Percentiles rank a stretch among this genome's conserved stretches.
Evolutionary conservation across 2,797 vertebrate genomes (phyloP).

Genomic region (Sebastolobus altivelis): DNA sequence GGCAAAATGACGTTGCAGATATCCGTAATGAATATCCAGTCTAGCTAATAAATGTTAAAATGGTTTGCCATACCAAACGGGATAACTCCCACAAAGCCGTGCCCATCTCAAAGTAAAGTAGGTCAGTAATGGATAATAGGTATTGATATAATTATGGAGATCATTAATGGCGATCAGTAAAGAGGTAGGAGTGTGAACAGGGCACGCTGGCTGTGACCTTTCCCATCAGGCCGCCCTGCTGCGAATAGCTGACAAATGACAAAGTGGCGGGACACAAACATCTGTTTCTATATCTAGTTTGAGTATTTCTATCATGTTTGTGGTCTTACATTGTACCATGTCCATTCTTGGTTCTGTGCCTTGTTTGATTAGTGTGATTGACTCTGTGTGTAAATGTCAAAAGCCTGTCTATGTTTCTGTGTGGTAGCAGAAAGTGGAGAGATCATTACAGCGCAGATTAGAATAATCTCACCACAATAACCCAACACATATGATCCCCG

Average conservation of each 20-base stretch:
- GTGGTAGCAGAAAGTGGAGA: conserved; percentile 45
- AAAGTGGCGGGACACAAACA: conserved; percentile 39
- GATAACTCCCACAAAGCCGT: conserved; percentile 15
- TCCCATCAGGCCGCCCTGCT: conserved; percentile 41
- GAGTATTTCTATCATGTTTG: conserved; percentile 63
- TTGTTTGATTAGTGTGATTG: conserved; percentile 67
- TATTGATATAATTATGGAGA: not conserved
- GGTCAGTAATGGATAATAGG: not conserved
- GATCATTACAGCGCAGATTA: conserved; percentile 29
- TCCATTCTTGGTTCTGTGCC: conserved; percentile 73
- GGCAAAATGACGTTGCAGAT: not conserved
- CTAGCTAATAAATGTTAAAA: not conserved
- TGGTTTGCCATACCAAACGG: not conserved
- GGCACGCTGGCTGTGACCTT: conserved; percentile 68
- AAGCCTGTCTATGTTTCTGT: conserved; percentile 49
- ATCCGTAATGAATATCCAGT: not conserved
- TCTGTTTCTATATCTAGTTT: conserved; percentile 46
- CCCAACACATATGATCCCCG: not conserved
- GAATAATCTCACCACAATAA: conserved; percentile 12
- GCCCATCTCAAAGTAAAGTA: not conserved
- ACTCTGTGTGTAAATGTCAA: conserved; percentile 44
- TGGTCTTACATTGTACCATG: conserved; percentile 69
- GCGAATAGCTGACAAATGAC: conserved; percentile 9
- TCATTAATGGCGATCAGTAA: conserved; percentile 4
- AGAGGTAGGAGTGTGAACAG: conserved; percentile 43